Percentiles rank a stretch among this genome's conserved stretches.
phyloP scores from a whole-genome alignment of 1,140 invertebrate genomes.

The Euura lappo region DNA sequence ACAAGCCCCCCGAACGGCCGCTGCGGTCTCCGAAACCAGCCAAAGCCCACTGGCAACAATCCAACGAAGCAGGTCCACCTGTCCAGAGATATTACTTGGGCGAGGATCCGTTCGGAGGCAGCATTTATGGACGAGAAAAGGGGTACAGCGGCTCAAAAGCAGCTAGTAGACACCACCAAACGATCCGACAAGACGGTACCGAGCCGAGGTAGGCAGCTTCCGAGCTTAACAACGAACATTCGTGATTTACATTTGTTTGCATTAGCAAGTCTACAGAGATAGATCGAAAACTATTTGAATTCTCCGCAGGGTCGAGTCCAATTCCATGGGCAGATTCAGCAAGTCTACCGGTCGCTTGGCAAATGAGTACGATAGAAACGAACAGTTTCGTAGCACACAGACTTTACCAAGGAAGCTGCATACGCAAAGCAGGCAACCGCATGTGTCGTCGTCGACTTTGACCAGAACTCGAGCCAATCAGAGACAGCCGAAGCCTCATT shows the following conservation, averaged over 20 bases:
- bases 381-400: slow-evolving; percentile 73
- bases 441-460: slow-evolving; percentile 52
- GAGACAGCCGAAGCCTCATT: slow-evolving; percentile 1
- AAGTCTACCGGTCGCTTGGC: slow-evolving; percentile 76
- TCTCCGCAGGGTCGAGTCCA: slow-evolving; percentile 37
- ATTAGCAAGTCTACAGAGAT: too few relatives aligned
- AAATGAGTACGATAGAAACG: slow-evolving; percentile 60
- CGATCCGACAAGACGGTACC: slow-evolving; percentile 16
- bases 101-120: slow-evolving; percentile 81
- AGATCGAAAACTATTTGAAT: background rate
- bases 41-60: slow-evolving; percentile 36
- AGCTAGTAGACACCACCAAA: slow-evolving; percentile 41
- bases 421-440: slow-evolving; percentile 38
- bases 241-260: background rate
- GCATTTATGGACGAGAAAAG: slow-evolving; percentile 79
- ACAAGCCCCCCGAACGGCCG: slow-evolving; percentile 45
- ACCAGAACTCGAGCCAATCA: background rate
- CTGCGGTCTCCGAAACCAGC: slow-evolving; percentile 47
- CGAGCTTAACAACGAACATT: slow-evolving; percentile 1
- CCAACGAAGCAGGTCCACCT: slow-evolving; percentile 58
- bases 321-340: slow-evolving; percentile 76
- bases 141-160: slow-evolving; percentile 70
- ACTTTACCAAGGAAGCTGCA: slow-evolving; percentile 78
- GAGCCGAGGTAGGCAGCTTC: slow-evolving; percentile 5
- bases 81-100: slow-evolving; percentile 80